Evolutionary conservation across 2,113 vertebrate genomes (phyloP), one percentile per base, ranked within the genome.

Genomic region (Anthoscopus minutus): DNA sequence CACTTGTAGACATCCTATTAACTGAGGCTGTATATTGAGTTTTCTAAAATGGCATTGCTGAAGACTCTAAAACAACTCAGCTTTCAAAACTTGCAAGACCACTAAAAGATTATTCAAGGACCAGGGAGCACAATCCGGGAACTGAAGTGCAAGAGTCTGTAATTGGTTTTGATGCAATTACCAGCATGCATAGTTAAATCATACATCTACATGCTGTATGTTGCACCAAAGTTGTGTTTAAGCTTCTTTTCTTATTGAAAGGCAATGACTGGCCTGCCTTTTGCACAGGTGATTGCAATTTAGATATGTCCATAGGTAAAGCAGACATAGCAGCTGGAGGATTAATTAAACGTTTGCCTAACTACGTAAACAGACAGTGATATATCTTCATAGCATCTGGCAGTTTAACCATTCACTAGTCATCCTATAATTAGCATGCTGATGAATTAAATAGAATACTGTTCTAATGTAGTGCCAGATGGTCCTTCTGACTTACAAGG

Each of bases 271-370:
- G 25, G 5, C 30, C 66, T 23, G 57, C 79, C 69, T 84, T 96
- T 94, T 88, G 76, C 89, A 89, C 92, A 97, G 95, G 93, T 97
- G 89, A 97, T 94, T 65, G 64, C 73, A 88, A 70, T 83, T 93
- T 73, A 84, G 94, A 25, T 62, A 67, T 65, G 65, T 85, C 94
- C 74, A 71, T 69, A 92, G 81, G 78, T 88, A 51, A 80, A 79
- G 50, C 73, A 97, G 92, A 84, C 88, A 80, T 22, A 69, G 93
- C 95, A 97, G 93, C 91, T 97, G 96, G 65, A 82, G 81, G 88
- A 93, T 97, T 97, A 97, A 97, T 97, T 96, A 98, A 98, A 97
- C 11, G 2, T 96, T 97, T 97, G 94, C 96, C 85, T 96, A 95
- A 94, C 93, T 87, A 86, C 4, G 2, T 97, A 97, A 97, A 96